These are phyloP conservation scores for Drosophila neocordata DNA, from an alignment of 1,140 invertebrate species.

Conservation along the genomic window DNA sequence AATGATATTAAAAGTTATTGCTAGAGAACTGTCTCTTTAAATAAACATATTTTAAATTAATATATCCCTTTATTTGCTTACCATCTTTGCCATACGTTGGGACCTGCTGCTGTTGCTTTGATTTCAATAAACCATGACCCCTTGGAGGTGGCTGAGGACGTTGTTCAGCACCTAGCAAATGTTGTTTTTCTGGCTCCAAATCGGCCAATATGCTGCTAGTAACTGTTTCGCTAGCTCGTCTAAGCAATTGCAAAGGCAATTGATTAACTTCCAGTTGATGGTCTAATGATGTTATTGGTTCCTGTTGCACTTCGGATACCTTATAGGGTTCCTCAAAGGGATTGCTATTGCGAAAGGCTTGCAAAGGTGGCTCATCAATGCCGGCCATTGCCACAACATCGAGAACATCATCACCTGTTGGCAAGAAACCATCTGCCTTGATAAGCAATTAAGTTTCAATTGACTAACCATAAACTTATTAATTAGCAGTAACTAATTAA, in stretches of 20 bases:
- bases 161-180: constrained; percentile 39
- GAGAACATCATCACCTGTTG: constrained; percentile 35
- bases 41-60: too few relatives aligned
- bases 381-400: constrained; percentile 44
- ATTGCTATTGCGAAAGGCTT: constrained; percentile 43
- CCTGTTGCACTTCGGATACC: neutral
- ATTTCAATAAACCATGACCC: constrained; percentile 17
- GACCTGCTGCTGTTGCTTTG: neutral
- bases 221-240: constrained; percentile 57
- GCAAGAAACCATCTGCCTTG: neutral
- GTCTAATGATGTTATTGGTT: neutral
- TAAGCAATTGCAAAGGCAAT: constrained; percentile 48
- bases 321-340: constrained; percentile 31
- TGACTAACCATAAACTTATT: constrained; percentile 45
- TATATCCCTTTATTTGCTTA: constrained; percentile 14
- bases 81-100: constrained; percentile 3
- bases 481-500: constrained; percentile 39
- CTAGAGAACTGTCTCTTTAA: too few relatives aligned
- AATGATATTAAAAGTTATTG: too few relatives aligned
- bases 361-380: constrained; percentile 42
- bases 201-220: constrained; percentile 50
- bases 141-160: constrained; percentile 48
- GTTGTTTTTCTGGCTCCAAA: constrained; percentile 61
- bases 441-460: constrained; percentile 27
- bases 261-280: constrained; percentile 28